These are phyloP conservation scores for Aptenodytes patagonicus DNA, from an alignment of 2,113 vertebrate species.

Conservation along the genomic window DNA sequence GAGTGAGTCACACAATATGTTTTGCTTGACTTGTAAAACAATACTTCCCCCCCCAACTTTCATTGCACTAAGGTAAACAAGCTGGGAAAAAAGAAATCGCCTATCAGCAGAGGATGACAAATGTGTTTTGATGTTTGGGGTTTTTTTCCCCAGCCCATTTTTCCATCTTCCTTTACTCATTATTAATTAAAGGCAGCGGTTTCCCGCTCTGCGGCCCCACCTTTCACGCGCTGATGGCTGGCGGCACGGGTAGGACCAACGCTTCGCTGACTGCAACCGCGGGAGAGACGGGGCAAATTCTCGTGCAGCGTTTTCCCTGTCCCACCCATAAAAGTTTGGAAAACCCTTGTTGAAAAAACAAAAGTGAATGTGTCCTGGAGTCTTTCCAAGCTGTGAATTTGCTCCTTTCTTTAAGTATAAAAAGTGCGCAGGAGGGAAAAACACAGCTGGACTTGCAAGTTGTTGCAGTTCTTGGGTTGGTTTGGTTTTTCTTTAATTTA, in stretches of 20 bases:
- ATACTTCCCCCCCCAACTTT: background rate
- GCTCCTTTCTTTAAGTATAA: background rate
- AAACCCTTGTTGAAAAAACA: background rate
- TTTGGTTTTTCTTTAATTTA: background rate
- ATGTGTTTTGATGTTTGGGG: background rate
- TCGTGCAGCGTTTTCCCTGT: background rate
- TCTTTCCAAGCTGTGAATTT: background rate
- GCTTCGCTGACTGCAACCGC: background rate
- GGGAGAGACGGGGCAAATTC: background rate
- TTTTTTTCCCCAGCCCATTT: background rate
- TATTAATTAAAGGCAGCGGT: background rate
- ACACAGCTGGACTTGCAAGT: background rate
- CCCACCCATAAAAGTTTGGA: background rate
- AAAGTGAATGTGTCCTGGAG: background rate
- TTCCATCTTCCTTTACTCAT: background rate
- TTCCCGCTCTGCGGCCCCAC: background rate
- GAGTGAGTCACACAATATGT: background rate
- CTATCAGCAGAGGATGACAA: background rate
- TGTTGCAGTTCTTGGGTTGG: background rate
- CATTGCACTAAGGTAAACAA: background rate
- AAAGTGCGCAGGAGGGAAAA: background rate
- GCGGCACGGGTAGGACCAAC: accelerated
- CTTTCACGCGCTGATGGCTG: background rate
- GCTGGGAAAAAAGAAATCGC: background rate
- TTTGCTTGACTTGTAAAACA: background rate